phyloP scores from a whole-genome alignment of 2,113 vertebrate genomes.

The Rhinogobius similis region DNA sequence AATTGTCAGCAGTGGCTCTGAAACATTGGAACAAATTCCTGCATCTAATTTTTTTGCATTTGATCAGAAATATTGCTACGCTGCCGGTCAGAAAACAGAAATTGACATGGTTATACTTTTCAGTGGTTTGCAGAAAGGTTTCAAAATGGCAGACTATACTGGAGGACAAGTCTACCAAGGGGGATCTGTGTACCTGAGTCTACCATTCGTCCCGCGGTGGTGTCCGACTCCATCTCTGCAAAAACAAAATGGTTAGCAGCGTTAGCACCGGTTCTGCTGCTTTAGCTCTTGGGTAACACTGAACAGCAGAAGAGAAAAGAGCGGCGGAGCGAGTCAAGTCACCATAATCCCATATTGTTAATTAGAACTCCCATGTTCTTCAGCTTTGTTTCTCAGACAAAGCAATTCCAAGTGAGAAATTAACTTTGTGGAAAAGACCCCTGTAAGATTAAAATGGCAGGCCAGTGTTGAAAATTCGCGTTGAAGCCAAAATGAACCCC shows the following conservation, averaged over 20 bases:
- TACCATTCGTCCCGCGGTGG: constrained; percentile 90
- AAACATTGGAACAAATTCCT: too few species aligned
- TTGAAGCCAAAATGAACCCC: constrained; percentile 21
- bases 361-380: constrained; percentile 18
- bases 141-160: constrained; percentile 4
- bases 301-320: constrained; percentile 27
- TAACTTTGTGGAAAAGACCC: constrained; percentile 32
- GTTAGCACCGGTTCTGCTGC: constrained; percentile 24
- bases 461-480: constrained; percentile 19
- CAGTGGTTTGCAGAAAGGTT: background rate
- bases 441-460: constrained; percentile 33
- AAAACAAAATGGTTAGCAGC: constrained; percentile 91
- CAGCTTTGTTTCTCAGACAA: constrained; percentile 22
- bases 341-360: constrained; percentile 38
- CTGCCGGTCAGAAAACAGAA: too few species aligned
- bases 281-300: constrained; percentile 39
- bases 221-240: constrained; percentile 89
- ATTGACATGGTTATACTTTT: background rate
- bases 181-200: constrained; percentile 89
- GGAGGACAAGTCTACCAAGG: constrained; percentile 16
- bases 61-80: background rate
- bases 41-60: background rate
- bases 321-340: constrained; percentile 44
- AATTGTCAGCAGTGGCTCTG: background rate
- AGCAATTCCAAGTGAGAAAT: constrained; percentile 50